Evolutionary conservation across 1,140 invertebrate genomes (phyloP).

Genomic region (Drosophila rufa): DNA sequence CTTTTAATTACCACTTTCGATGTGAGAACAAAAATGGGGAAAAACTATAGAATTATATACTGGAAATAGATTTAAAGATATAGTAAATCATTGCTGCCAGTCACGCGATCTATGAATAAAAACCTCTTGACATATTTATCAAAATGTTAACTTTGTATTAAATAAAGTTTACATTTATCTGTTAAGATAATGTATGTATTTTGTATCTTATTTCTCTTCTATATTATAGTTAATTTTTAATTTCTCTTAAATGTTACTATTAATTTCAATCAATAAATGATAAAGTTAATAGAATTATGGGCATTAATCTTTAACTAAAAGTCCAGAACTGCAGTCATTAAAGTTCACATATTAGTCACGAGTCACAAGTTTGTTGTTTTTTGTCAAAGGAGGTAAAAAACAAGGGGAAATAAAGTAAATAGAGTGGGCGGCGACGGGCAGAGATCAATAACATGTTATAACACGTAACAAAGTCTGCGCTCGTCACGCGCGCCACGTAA

Average conservation of each 20-base stretch:
- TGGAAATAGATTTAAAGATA: not conserved
- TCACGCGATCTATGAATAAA: not conserved
- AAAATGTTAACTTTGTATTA: too few species aligned
- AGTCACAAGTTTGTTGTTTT: constrained; percentile 2
- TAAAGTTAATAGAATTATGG: not conserved
- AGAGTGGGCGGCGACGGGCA: constrained; percentile 1
- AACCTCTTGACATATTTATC: not conserved
- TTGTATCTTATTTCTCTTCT: too few species aligned
- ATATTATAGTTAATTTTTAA: too few species aligned
- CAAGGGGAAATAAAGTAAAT: constrained; percentile 15
- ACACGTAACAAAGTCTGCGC: constrained; percentile 45
- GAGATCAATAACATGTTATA: constrained; percentile 46
- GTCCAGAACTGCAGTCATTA: not conserved
- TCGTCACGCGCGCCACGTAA: constrained; percentile 46
- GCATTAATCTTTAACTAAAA: constrained; percentile 4
- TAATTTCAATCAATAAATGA: too few species aligned
- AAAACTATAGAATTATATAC: not conserved
- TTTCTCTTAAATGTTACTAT: too few species aligned
- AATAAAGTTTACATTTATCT: too few species aligned
- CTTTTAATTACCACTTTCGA: constrained; percentile 5
- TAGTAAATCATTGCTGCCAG: not conserved
- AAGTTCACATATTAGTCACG: constrained; percentile 6
- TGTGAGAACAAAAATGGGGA: not conserved
- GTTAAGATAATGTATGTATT: too few species aligned
- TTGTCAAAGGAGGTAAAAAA: constrained; percentile 13